phyloP scores from a whole-genome alignment of 1,140 invertebrate genomes.

The Sycophaga agraensis region DNA sequence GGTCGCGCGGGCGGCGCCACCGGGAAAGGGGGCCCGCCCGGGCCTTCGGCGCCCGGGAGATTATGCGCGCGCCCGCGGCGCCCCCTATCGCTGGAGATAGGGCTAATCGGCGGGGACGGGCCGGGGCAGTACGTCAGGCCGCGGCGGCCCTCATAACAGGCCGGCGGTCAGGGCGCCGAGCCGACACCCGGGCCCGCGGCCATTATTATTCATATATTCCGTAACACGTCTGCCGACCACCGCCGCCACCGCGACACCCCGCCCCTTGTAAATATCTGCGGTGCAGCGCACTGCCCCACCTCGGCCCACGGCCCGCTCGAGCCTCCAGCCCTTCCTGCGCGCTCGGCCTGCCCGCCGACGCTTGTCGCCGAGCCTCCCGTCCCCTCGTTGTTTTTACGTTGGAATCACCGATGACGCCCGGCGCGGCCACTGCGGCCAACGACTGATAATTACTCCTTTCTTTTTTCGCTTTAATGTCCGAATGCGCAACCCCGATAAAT shows the following conservation, averaged over 20 bases:
- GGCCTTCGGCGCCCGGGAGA: too few relatives aligned
- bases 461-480: too few relatives aligned
- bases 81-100: constrained; percentile 54
- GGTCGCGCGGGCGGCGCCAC: too few relatives aligned
- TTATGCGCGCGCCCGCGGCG: too few relatives aligned
- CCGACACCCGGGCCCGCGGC: constrained; percentile 31
- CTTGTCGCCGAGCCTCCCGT: background rate
- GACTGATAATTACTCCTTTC: too few relatives aligned
- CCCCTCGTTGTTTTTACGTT: too few relatives aligned
- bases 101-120: constrained; percentile 55
- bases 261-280: constrained; percentile 12
- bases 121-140: constrained; percentile 46
- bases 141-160: constrained; percentile 25
- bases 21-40: too few relatives aligned
- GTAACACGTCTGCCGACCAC: constrained; percentile 47
- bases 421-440: too few relatives aligned
- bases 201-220: constrained; percentile 61
- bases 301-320: background rate
- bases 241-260: background rate
- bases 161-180: constrained; percentile 9
- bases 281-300: background rate
- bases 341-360: too few relatives aligned
- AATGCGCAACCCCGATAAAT: too few relatives aligned
- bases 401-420: too few relatives aligned
- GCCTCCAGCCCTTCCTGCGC: too few relatives aligned